phyloP scores from a whole-genome alignment of 37 sponge, comb jelly and placozoan species.

The Theonella swinhoei region DNA sequence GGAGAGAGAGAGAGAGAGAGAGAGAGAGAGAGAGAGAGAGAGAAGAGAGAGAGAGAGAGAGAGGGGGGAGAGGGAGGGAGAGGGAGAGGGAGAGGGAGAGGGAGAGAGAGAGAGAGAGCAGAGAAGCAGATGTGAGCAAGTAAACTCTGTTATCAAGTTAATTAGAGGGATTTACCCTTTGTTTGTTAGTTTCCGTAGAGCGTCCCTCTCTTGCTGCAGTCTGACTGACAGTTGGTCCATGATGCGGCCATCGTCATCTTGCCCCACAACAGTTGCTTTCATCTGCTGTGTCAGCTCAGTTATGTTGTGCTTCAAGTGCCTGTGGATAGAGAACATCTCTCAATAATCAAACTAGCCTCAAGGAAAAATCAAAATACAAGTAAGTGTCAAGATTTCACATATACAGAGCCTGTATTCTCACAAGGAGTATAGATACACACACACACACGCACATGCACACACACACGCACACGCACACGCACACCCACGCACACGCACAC shows the following conservation, averaged over 20 bases:
- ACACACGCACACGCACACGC: not conserved
- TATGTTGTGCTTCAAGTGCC: constrained; percentile 22
- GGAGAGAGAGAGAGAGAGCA: too few relatives aligned
- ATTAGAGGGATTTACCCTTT: not conserved
- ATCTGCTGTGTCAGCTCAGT: constrained; percentile 35
- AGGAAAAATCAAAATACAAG: too few relatives aligned
- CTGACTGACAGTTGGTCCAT: constrained; percentile 38
- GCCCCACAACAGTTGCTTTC: not conserved
- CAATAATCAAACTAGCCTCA: too few relatives aligned
- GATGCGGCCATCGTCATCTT: not conserved
- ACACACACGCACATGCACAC: not conserved
- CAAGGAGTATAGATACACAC: not conserved
- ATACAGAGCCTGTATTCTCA: not conserved
- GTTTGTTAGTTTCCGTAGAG: not conserved
- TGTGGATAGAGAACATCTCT: too few relatives aligned
- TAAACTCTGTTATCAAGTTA: too few relatives aligned
- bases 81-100: not conserved
- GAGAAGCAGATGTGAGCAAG: too few relatives aligned
- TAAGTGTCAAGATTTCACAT: not conserved
- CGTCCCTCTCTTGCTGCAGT: constrained; percentile 16
- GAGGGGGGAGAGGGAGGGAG: not conserved
- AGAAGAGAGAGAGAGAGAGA: constrained; percentile 5
- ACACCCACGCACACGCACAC: too few relatives aligned
- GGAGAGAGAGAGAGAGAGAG: constrained; percentile 34
- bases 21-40: constrained; percentile 39